Percentiles rank a stretch among this genome's conserved stretches.
phyloP scores from a whole-genome alignment of 2,113 vertebrate species.

The Probosciger aterrimus region DNA sequence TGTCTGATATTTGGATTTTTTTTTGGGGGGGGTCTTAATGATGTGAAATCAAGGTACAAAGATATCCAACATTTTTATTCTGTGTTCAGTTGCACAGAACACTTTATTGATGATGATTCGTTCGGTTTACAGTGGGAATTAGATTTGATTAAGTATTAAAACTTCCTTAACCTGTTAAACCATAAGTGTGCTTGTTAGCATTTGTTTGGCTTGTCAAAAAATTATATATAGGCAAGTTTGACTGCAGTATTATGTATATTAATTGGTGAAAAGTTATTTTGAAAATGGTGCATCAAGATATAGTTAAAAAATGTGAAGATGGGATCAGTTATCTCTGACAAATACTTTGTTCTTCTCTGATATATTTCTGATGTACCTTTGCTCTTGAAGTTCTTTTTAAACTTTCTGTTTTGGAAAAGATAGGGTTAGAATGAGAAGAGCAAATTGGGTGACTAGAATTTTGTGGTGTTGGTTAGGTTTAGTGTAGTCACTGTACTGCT shows the following conservation, averaged over 20 bases:
- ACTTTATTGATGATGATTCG: background rate
- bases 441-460: fast-evolving
- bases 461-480: background rate
- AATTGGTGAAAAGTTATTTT: background rate
- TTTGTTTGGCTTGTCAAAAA: background rate
- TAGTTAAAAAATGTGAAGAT: background rate
- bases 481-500: background rate
- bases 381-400: background rate
- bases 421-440: background rate
- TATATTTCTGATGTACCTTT: background rate
- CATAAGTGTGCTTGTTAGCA: background rate
- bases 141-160: background rate
- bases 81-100: background rate
- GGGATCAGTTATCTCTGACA: background rate
- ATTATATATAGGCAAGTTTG: background rate
- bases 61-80: background rate
- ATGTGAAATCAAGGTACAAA: background rate
- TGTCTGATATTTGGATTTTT: background rate
- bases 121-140: background rate
- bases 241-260: background rate
- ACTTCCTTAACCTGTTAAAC: background rate
- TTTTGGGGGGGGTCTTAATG: background rate
- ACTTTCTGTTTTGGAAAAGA: background rate
- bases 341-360: background rate
- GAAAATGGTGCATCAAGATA: background rate